These are phyloP conservation scores for Cotesia typhae DNA, from an alignment of 1,140 invertebrate species.

Conservation along the genomic window DNA sequence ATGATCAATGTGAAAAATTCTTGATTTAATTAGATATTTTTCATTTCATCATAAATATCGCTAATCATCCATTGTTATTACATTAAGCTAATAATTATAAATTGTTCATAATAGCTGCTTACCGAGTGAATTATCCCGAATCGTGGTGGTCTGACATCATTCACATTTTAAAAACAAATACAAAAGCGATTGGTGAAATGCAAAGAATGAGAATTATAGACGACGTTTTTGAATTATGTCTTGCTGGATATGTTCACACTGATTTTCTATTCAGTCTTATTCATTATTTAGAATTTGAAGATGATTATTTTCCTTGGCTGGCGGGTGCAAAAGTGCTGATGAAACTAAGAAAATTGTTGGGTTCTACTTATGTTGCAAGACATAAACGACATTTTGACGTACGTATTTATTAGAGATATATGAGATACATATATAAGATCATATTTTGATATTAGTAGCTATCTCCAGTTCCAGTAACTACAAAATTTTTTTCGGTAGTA, in stretches of 20 bases:
- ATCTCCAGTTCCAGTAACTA: no score
- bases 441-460: not conserved
- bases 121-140: constrained; percentile 28
- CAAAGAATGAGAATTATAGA: constrained; percentile 31
- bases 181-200: constrained; percentile 14
- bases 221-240: constrained; percentile 16
- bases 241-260: constrained; percentile 24
- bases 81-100: no score
- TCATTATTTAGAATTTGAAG: constrained; percentile 68
- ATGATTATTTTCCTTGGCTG: constrained; percentile 71
- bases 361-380: not conserved
- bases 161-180: not conserved
- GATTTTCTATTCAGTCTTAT: constrained; percentile 62
- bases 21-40: no score
- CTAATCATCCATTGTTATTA: no score
- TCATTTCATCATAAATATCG: no score
- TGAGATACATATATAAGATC: not conserved
- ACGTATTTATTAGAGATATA: not conserved
- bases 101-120: not conserved
- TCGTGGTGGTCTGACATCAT: constrained; percentile 29
- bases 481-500: no score
- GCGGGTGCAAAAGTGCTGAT: constrained; percentile 51
- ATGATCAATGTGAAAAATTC: no score
- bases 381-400: constrained; percentile 6
- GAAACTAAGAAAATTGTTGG: constrained; percentile 16